Base-by-base conservation (phyloP, 2,888 invertebrate species). In the Standfussiana lucernea region DNA sequence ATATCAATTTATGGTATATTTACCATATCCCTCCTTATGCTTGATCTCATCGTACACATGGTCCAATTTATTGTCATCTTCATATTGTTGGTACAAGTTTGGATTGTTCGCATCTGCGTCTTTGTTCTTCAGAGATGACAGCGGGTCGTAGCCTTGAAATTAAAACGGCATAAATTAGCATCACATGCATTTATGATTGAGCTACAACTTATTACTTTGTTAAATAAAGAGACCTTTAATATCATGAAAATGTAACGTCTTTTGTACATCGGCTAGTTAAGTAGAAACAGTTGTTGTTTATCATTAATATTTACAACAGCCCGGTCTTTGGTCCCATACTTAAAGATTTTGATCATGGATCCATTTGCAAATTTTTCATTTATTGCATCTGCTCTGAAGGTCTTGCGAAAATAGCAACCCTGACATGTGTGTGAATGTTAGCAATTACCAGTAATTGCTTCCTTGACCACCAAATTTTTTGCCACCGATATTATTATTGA, bases 1-100 rank as follows among this genome's bases (percentile, higher is more conserved):
- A 8, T 35, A 32, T n/a, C 2, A 61, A 42, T 71, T 7, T 1
- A 42, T 37, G 2, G 45, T 68, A 73, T 61, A 93, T 95, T 95
- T 94, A 98, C 98, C 98, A 82, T 97, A 97, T 82, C 97, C 97
- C 86, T 98, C 98, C 91, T 98, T 98, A 72, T 98, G 98, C 90
- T 98, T 98, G 85, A 99, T 99, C 94, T 99, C 99, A 92, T 98
- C 99, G 90, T 99, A 99, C 0, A 99, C 98, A 91, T 99, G 99
- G 88, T 99, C 99, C 75, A 98, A 94, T 87, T 98, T 98, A 77
- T 97, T 97, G 72, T 98, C 97, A 86, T 98, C 98, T 83, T 98
- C 98, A 82, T 98, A 98, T 87, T 98, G 98, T 88, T 99, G 98
- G 92, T 99, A 99, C 73, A 98, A 97, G 91, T 98, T 98, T 0